Conservation (phyloP, 1,140 invertebrate species). For the Teleopsis dalmanni region DNA sequence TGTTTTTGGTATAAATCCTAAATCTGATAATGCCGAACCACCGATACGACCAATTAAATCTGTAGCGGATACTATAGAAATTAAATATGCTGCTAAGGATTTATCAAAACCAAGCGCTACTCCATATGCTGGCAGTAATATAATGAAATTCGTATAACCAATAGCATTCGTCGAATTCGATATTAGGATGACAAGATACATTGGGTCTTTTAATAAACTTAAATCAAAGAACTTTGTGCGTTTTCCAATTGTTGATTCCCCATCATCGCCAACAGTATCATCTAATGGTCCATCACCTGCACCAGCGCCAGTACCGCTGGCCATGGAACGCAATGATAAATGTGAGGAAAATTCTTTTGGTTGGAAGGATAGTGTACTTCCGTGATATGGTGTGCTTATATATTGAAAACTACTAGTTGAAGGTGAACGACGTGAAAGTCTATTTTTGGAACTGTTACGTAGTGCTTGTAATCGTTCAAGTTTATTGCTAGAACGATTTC, state of each 20-base stretch:
- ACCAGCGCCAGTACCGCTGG: slow-evolving; percentile 22
- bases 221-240: slow-evolving; percentile 66
- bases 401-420: slow-evolving; percentile 75
- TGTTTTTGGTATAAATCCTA: slow-evolving; percentile 62
- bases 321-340: slow-evolving; percentile 61
- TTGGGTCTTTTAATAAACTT: slow-evolving; percentile 65
- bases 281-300: slow-evolving; percentile 8
- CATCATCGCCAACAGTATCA: slow-evolving; percentile 40
- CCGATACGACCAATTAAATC: slow-evolving; percentile 75
- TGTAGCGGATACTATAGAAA: slow-evolving; percentile 69
- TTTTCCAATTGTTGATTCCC: slow-evolving; percentile 5
- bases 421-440: slow-evolving; percentile 55
- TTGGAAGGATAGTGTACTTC: slow-evolving; percentile 70
- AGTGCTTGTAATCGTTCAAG: slow-evolving; percentile 16
- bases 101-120: slow-evolving; percentile 61
- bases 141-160: slow-evolving; percentile 79
- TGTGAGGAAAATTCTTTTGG: slow-evolving; percentile 70
- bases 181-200: slow-evolving; percentile 72
- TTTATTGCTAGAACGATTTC: slow-evolving; percentile 27
- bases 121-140: slow-evolving; percentile 69
- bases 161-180: slow-evolving; percentile 78
- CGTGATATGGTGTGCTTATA: slow-evolving; percentile 73
- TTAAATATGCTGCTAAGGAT: slow-evolving; percentile 56
- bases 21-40: slow-evolving; percentile 71
- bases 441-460: slow-evolving; percentile 33